phyloP scores from a whole-genome alignment of 2,797 vertebrate genomes.

The Champsocephalus gunnari region DNA sequence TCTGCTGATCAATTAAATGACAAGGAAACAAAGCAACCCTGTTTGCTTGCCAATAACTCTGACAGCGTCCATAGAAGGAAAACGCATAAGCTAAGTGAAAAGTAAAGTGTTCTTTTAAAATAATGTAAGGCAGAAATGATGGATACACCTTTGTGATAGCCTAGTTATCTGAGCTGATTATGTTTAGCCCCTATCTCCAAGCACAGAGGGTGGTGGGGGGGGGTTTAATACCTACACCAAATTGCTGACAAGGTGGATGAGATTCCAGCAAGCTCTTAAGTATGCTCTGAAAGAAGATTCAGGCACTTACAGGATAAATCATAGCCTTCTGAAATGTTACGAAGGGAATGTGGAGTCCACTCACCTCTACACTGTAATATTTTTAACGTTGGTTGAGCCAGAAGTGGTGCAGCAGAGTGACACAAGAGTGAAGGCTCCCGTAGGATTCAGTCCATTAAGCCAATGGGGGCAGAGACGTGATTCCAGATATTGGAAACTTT shows the following conservation, averaged over 20 bases:
- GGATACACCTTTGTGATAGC: constrained; percentile 58
- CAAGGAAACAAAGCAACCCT: constrained; percentile 72
- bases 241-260: constrained; percentile 67
- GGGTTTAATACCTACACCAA: constrained; percentile 69
- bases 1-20: constrained; percentile 83
- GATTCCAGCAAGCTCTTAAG: constrained; percentile 60
- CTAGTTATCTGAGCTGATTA: constrained; percentile 69
- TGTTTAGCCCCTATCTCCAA: constrained; percentile 56
- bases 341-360: constrained; percentile 42
- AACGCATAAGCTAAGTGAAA: constrained; percentile 67
- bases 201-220: constrained; percentile 19
- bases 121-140: constrained; percentile 43
- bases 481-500: constrained; percentile 61
- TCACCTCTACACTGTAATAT: constrained; percentile 57
- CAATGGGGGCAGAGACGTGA: constrained; percentile 54
- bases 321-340: constrained; percentile 47
- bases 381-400: constrained; percentile 58
- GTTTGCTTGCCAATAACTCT: constrained; percentile 75
- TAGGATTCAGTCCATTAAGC: constrained; percentile 67
- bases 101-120: constrained; percentile 25
- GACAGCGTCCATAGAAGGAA: constrained; percentile 62
- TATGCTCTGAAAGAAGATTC: constrained; percentile 55
- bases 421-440: constrained; percentile 47
- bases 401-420: constrained; percentile 46
- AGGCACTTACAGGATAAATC: constrained; percentile 57